phyloP scores from a whole-genome alignment of 2,888 invertebrate species.

The Autographa gamma region DNA sequence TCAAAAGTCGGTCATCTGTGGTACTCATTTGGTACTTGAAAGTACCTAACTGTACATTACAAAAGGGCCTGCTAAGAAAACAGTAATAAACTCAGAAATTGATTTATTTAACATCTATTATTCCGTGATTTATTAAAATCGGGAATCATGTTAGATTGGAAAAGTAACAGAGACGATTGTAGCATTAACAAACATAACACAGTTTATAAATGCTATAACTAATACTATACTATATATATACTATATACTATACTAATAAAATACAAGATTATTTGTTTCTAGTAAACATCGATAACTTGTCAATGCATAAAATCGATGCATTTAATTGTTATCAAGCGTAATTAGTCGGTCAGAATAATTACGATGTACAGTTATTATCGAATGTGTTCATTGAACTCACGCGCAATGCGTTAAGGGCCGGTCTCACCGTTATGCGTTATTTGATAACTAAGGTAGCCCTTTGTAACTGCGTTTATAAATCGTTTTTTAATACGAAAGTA shows the following conservation, averaged over 20 bases:
- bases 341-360: constrained; percentile 57
- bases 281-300: neutral
- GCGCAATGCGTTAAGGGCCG: constrained; percentile 37
- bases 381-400: constrained; percentile 56
- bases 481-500: neutral
- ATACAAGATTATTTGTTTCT: neutral
- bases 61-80: neutral
- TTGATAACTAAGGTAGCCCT: constrained; percentile 39
- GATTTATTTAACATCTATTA: neutral
- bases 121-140: too few species aligned
- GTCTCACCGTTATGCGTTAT: constrained; percentile 48
- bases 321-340: constrained; percentile 42
- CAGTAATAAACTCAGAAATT: neutral
- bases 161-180: neutral
- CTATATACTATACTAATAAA: too few species aligned
- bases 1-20: constrained; percentile 4
- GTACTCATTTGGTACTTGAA: constrained; percentile 2
- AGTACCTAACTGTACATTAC: neutral
- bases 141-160: neutral
- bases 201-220: too few species aligned
- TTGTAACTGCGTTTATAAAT: constrained; percentile 11
- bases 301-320: constrained; percentile 31
- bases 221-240: too few species aligned
- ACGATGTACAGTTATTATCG: constrained; percentile 54
- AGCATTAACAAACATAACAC: neutral